Percentiles rank a stretch among this genome's conserved stretches.
phyloP scores from a whole-genome alignment of 2,113 vertebrate species.

The Oncorhynchus kisutch region DNA sequence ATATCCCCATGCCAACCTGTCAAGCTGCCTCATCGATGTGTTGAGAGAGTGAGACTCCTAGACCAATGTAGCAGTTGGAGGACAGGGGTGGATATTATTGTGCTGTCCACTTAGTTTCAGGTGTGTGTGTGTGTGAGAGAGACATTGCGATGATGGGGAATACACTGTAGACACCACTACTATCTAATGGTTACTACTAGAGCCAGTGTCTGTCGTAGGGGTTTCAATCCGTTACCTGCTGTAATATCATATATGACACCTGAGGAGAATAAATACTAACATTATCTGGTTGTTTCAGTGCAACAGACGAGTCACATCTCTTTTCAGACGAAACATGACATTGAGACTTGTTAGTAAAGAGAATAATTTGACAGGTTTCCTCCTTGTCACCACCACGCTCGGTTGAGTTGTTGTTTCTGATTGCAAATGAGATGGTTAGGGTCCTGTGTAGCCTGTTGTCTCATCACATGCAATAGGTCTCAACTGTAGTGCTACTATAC shows the following conservation, averaged over 20 bases:
- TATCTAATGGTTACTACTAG: conserved; percentile 24
- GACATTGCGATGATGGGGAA: conserved; percentile 50
- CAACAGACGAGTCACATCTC: not conserved
- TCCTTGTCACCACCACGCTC: too few species aligned
- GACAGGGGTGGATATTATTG: conserved; percentile 53
- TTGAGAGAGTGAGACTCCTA: conserved; percentile 55
- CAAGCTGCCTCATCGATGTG: conserved; percentile 73
- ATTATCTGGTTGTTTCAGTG: conserved; percentile 9
- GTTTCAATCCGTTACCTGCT: conserved; percentile 43
- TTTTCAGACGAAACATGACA: not conserved
- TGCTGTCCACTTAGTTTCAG: conserved; percentile 70
- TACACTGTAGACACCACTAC: conserved; percentile 50
- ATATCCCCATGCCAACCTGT: conserved; percentile 54
- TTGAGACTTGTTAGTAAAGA: not conserved
- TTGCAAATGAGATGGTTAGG: too few species aligned
- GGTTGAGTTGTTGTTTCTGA: too few species aligned
- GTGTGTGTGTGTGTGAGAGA: conserved; percentile 44
- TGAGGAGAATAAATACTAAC: conserved; percentile 20
- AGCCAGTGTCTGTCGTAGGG: not conserved
- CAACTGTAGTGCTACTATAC: not conserved
- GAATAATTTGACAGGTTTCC: too few species aligned
- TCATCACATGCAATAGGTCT: too few species aligned
- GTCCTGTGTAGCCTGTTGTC: too few species aligned
- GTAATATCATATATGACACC: conserved; percentile 36
- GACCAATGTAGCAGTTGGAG: conserved; percentile 40